Evolutionary conservation across 2,797 vertebrate species (phyloP).

Genomic region (Pygocentrus nattereri): DNA sequence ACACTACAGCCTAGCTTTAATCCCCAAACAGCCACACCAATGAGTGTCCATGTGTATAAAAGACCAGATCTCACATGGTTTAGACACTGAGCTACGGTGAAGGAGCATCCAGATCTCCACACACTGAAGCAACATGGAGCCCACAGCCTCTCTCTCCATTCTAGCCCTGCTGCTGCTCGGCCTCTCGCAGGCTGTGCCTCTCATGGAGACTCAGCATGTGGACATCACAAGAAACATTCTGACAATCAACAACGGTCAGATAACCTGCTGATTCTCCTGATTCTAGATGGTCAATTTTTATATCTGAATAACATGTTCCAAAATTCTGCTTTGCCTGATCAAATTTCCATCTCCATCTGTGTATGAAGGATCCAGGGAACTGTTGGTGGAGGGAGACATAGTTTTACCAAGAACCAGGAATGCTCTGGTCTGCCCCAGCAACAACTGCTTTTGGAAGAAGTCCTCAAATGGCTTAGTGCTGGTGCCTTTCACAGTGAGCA

Average conservation of each 20-base stretch:
- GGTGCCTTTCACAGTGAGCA: conserved; percentile 49
- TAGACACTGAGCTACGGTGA: conserved; percentile 35
- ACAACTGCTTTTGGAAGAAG: conserved; percentile 59
- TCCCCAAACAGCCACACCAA: conserved; percentile 15
- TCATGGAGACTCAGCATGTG: conserved; percentile 24
- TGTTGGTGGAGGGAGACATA: conserved; percentile 59
- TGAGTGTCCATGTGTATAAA: conserved; percentile 61
- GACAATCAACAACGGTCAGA: conserved; percentile 48
- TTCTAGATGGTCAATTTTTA: background rate
- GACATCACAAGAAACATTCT: conserved; percentile 46
- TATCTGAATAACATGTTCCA: background rate
- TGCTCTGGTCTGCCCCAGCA: conserved; percentile 42
- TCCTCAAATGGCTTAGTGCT: conserved; percentile 37
- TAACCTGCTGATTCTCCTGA: background rate
- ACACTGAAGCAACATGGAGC: conserved; percentile 45
- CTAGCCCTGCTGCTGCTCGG: conserved; percentile 45
- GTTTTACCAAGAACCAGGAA: conserved; percentile 52
- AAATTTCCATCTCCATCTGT: too few species aligned
- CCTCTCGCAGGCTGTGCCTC: too few species aligned
- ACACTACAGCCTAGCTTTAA: background rate
- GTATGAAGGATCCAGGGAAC: too few species aligned
- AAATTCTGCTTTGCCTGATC: conserved; percentile 15
- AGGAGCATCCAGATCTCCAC: too few species aligned
- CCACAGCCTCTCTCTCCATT: conserved; percentile 43
- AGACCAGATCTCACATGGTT: conserved; percentile 34